A percentile compares a stretch with the other conserved stretches of the same genome.
phyloP scores from a whole-genome alignment of 2,113 vertebrate genomes.

The Sylvietta virens region DNA sequence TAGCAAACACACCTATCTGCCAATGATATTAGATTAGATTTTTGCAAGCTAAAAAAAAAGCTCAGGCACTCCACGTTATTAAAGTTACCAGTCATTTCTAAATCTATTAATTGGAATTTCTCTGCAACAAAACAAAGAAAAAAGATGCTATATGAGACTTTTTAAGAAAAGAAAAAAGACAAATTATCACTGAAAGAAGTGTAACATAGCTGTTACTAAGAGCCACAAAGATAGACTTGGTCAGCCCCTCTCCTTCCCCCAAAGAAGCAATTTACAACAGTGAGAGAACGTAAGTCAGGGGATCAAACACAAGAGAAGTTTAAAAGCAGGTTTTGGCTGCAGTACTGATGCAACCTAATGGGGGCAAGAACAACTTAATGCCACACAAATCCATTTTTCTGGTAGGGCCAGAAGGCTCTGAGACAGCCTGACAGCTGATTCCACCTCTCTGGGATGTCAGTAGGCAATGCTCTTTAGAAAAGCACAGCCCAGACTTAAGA shows the following conservation, averaged over 20 bases:
- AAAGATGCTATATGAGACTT: background rate
- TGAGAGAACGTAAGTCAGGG: background rate
- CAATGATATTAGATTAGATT: background rate
- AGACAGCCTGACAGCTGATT: slow-evolving; percentile 20
- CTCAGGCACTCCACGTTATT: background rate
- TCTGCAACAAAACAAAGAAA: background rate
- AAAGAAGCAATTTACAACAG: slow-evolving; percentile 24
- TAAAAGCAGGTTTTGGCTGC: slow-evolving; percentile 36
- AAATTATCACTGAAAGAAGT: background rate
- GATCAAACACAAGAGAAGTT: slow-evolving; percentile 28
- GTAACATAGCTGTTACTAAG: background rate
- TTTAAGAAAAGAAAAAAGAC: background rate
- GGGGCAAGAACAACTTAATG: slow-evolving; percentile 31
- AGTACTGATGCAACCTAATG: slow-evolving; percentile 30
- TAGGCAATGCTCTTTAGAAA: background rate
- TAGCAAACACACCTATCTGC: background rate
- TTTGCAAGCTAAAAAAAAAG: background rate
- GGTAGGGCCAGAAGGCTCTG: background rate
- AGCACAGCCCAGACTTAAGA: background rate
- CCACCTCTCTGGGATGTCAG: background rate
- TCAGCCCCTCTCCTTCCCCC: background rate
- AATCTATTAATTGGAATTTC: background rate
- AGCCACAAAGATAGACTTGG: background rate
- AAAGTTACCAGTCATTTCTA: background rate
- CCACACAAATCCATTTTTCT: slow-evolving; percentile 41